Evolutionary conservation across 2,888 invertebrate genomes (phyloP), one percentile per base, ranked within the genome.

Genomic region (Dasysyrphus albostriatus): DNA sequence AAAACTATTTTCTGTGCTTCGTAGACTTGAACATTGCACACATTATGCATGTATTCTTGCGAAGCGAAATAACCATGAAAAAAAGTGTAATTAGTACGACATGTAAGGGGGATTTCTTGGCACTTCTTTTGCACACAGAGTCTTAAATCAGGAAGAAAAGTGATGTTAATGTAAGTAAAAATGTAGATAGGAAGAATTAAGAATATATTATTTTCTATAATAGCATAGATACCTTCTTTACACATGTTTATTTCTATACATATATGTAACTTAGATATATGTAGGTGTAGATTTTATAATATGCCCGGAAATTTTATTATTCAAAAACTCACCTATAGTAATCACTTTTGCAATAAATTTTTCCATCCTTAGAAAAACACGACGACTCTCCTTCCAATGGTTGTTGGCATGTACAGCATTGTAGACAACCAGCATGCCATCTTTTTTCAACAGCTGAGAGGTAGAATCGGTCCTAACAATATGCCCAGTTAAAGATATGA

Each of bases 301-400:
- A 44, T 1, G 59, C 54, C 29, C 37, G 39, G 24, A 79, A 67
- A 79, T 78, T 69, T 39, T 70, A 72, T 39, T 63, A 72, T 76
- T 75, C 49, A 24, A 82, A 77, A 77, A 83, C 96, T 95, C 92
- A 98, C 98, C 98, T 96, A 94, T 97, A 97, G 93, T 98, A 98
- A 93, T 98, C 98, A 92, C 97, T 97, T 94, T 98, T 98, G 95
- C 98, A 98, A 93, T 97, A 98, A 90, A 98, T 98, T 92, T 96
- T 96, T 90, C 97, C 98, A 92, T 98, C 98, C 89, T 97, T 95
- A 88, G 97, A 96, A 93, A 98, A 98, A 93, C 98, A 98, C 89
- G 98, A 96, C 91, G 96, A 95, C 92, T 98, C 98, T 2, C 97
- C 96, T 92, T 98, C 98, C 89, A 98, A 94, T 5, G 97, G 96